Evolutionary conservation across 2,797 vertebrate species (phyloP).

Genomic region (Staurois parvus): DNA sequence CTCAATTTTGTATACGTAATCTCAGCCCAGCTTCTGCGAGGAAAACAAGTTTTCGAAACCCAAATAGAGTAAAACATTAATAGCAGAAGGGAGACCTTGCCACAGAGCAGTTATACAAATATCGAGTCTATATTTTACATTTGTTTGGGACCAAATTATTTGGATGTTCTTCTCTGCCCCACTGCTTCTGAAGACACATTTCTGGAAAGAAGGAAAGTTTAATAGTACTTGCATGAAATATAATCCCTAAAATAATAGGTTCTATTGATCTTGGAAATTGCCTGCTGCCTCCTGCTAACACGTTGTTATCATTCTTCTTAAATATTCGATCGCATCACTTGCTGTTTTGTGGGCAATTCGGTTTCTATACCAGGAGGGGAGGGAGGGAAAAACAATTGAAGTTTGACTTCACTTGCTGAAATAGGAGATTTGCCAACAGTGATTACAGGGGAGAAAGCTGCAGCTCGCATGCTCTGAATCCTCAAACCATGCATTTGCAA

Average conservation of each 20-base stretch:
- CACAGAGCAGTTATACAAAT: conserved; percentile 30
- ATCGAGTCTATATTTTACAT: conserved; percentile 32
- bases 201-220: conserved; percentile 57
- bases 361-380: conserved; percentile 72
- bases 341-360: conserved; percentile 34
- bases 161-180: conserved; percentile 17
- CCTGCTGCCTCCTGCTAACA: conserved; percentile 53
- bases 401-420: conserved; percentile 82
- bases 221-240: conserved; percentile 13
- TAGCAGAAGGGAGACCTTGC: conserved; percentile 13
- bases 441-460: conserved; percentile 77
- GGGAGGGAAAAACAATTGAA: conserved; percentile 77
- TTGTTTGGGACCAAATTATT: conserved; percentile 38
- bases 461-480: conserved; percentile 74
- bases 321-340: conserved; percentile 12
- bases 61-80: conserved; percentile 32
- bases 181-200: conserved; percentile 47
- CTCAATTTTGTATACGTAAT: conserved; percentile 3
- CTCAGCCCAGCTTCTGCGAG: background rate
- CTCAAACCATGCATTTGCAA: conserved; percentile 81
- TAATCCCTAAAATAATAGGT: conserved; percentile 52
- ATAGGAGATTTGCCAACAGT: conserved; percentile 81
- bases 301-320: conserved; percentile 51
- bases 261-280: conserved; percentile 62
- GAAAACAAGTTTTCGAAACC: conserved; percentile 31